Conservation (phyloP, 2,797 vertebrate genomes). For the Paratrypauchen microcephalus region DNA sequence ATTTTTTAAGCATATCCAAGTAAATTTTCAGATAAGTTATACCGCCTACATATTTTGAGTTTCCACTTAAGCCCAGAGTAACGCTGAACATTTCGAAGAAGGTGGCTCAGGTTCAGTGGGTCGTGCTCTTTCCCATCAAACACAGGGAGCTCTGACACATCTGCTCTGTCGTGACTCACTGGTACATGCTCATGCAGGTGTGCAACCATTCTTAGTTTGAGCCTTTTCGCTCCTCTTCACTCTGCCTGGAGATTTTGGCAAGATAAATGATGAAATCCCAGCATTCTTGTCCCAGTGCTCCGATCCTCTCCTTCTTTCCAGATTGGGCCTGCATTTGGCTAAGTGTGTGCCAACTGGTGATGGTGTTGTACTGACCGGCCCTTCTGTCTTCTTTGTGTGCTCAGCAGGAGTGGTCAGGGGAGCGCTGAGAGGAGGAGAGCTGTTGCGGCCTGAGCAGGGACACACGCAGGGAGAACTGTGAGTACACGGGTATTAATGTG, state of each 20-base stretch:
- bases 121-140: constrained; percentile 35
- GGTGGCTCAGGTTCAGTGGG: background rate
- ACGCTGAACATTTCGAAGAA: background rate
- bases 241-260: constrained; percentile 13
- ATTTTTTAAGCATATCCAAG: no score
- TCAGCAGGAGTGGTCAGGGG: constrained; percentile 49
- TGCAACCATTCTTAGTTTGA: constrained; percentile 31
- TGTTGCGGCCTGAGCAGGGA: constrained; percentile 59
- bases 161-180: constrained; percentile 50
- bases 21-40: background rate
- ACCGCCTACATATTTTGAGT: background rate
- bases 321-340: constrained; percentile 29
- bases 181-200: constrained; percentile 56
- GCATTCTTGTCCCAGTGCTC: constrained; percentile 39
- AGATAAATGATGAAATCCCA: constrained; percentile 38
- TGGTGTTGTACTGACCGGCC: constrained; percentile 41
- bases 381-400: constrained; percentile 39
- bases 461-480: constrained; percentile 64
- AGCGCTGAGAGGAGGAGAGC: constrained; percentile 43
- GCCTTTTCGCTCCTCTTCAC: background rate
- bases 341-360: constrained; percentile 50
- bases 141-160: constrained; percentile 46
- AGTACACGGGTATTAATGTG: constrained; percentile 45
- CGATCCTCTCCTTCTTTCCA: constrained; percentile 40
- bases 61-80: background rate